Evolutionary conservation across 2,888 invertebrate genomes (phyloP).

Genomic region (Cheilosia impressa): DNA sequence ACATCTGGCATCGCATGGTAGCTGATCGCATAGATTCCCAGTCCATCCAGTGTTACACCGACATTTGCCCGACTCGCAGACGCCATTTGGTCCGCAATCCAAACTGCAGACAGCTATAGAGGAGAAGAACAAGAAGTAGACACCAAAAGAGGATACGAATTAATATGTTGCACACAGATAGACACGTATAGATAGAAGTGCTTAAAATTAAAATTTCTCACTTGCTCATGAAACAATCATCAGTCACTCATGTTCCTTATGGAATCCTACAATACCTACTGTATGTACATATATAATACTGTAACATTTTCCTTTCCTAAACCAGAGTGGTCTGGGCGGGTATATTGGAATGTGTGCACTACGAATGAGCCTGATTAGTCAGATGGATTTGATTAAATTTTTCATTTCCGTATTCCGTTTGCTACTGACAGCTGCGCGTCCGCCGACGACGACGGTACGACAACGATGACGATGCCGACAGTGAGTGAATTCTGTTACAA

Average conservation of each 20-base stretch:
- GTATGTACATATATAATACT: background rate
- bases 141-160: slow-evolving; percentile 51
- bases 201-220: slow-evolving; percentile 77
- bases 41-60: slow-evolving; percentile 97
- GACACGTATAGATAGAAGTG: slow-evolving; percentile 46
- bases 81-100: slow-evolving; percentile 97
- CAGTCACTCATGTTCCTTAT: slow-evolving; percentile 58
- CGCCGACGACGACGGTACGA: slow-evolving; percentile 25
- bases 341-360: background rate
- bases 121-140: slow-evolving; percentile 81
- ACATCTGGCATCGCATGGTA: slow-evolving; percentile 96
- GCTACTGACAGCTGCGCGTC: slow-evolving; percentile 69
- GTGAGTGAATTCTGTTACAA: slow-evolving; percentile 67
- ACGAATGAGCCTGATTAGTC: slow-evolving; percentile 70
- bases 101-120: slow-evolving; percentile 93
- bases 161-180: slow-evolving; percentile 36
- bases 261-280: slow-evolving; percentile 28
- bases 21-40: slow-evolving; percentile 94
- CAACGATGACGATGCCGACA: slow-evolving; percentile 25
- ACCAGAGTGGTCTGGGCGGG: background rate
- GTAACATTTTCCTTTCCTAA: slow-evolving; percentile 6
- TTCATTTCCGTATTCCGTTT: slow-evolving; percentile 75
- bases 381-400: slow-evolving; percentile 76
- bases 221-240: slow-evolving; percentile 66
- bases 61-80: slow-evolving; percentile 95